Percentiles rank a stretch among this genome's conserved stretches.
Evolutionary conservation across 2,888 invertebrate species (phyloP).

Genomic region (Agrenia bidenticulata): DNA sequence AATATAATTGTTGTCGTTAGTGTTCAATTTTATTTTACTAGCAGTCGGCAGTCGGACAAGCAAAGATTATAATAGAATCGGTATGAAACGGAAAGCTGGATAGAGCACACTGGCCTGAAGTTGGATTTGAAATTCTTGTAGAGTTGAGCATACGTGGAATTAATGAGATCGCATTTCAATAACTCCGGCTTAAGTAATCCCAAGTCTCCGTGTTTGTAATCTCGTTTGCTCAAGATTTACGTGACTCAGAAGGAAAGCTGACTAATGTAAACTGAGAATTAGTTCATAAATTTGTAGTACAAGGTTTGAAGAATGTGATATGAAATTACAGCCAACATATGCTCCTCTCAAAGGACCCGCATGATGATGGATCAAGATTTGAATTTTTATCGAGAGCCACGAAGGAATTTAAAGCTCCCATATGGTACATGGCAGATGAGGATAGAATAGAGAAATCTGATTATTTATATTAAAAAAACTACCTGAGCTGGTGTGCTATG

Average conservation of each 20-base stretch:
- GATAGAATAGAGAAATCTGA: not conserved
- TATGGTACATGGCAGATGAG: not conserved
- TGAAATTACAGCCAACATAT: conserved; percentile 1
- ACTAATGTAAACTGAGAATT: not conserved
- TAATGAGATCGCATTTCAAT: no score
- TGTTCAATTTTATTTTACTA: no score
- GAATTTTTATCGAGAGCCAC: not conserved
- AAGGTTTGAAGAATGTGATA: conserved; percentile 1
- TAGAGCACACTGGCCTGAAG: no score
- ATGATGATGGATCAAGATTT: conserved; percentile 4
- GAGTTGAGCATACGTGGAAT: no score
- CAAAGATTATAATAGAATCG: no score
- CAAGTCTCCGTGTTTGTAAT: not conserved
- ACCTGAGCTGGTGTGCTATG: no score
- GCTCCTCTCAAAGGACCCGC: conserved; percentile 7
- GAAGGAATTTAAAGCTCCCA: conserved; percentile 3
- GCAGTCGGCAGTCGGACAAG: no score
- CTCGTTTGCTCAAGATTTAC: not conserved
- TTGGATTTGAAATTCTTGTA: no score
- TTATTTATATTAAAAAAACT: no score
- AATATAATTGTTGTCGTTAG: no score
- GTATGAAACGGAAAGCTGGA: no score
- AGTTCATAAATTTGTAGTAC: conserved; percentile 9
- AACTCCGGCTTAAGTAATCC: no score
- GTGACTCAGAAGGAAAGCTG: not conserved